Base-by-base conservation (phyloP, 2,113 vertebrate species). In the Lota lota region DNA sequence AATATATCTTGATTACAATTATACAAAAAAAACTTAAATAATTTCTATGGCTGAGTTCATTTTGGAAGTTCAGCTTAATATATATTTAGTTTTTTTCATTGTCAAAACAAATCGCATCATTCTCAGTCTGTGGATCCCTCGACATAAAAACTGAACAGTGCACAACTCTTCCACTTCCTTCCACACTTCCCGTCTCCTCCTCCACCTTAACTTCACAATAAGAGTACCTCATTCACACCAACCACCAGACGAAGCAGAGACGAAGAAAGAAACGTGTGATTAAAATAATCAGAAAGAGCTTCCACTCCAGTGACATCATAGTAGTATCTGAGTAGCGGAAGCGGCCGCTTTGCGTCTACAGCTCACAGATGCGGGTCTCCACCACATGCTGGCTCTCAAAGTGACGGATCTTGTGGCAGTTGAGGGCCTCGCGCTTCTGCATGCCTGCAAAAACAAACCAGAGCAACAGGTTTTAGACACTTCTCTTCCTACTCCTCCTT, bases 301-400 rank as follows among this genome's bases (percentile, higher is more conserved):
- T 47, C 40, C 40, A 47, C 40, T 47, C 40, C 7, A 47, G 12
- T 47, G 40, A 47, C 40, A 47, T 47, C 40, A 47, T 47, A 59
- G 57, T 59, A 20, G 56, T 58, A 59, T 12, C 3, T 20, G 20
- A 20, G n/a, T 5, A 20, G 57, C 12, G 57, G n/a, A 21, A 22
- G 22, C 59, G 22, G 8, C 3, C 17, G 66, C 19, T 1, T 18
- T 21, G 18, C 17, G 60, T 76, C 89, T 88, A 94, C 63, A 82
- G 81, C 85, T 95, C 92, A 73, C 96, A 98, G 93, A 99, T 98
- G 77, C 85, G 63, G 0, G 96, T 99, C 82, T 98, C 93, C 90
- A 98, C 87, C 21, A 93, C 95, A 86, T 94, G 93, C 74, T 66
- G 87, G 90, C 86, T 98, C 84, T 91, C 95, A 76, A 99, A 98